Percentiles rank a stretch among this genome's conserved stretches.
phyloP scores from a whole-genome alignment of 2,797 vertebrate species.

The Pipistrellus pipistrellus region DNA sequence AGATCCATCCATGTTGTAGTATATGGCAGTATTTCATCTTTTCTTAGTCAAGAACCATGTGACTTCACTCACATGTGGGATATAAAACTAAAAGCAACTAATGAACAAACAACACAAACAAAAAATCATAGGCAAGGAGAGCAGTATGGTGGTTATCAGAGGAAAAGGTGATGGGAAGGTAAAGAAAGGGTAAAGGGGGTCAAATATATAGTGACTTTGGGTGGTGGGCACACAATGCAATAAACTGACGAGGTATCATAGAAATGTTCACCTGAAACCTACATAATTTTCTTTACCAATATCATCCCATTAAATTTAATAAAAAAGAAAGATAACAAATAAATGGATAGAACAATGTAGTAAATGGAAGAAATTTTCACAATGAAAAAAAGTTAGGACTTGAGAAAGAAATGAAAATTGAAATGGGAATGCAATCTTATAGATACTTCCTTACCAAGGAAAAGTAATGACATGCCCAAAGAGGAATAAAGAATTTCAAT shows the following conservation, averaged over 20 bases:
- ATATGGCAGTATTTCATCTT: background rate
- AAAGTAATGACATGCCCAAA: slow-evolving; percentile 2
- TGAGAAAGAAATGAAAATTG: slow-evolving; percentile 9
- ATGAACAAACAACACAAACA: background rate
- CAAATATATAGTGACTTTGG: background rate
- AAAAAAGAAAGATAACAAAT: background rate
- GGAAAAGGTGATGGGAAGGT: background rate
- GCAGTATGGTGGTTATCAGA: background rate
- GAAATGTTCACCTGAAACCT: background rate
- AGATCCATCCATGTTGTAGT: background rate
- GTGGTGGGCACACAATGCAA: background rate
- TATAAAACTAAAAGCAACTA: background rate
- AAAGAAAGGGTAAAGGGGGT: background rate
- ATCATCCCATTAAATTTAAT: background rate
- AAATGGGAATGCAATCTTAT: background rate
- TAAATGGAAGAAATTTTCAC: background rate
- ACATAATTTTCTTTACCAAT: background rate
- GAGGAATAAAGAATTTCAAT: slow-evolving; percentile 9
- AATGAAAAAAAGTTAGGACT: background rate
- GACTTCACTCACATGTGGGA: background rate
- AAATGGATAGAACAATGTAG: background rate
- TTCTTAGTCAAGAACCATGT: background rate
- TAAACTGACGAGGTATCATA: background rate
- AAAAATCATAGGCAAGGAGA: background rate
- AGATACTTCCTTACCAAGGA: slow-evolving; percentile 24